A percentile compares a stretch with the other conserved stretches of the same genome.
Evolutionary conservation across 2,797 vertebrate genomes (phyloP).

Genomic region (Bucorvus abyssinicus): DNA sequence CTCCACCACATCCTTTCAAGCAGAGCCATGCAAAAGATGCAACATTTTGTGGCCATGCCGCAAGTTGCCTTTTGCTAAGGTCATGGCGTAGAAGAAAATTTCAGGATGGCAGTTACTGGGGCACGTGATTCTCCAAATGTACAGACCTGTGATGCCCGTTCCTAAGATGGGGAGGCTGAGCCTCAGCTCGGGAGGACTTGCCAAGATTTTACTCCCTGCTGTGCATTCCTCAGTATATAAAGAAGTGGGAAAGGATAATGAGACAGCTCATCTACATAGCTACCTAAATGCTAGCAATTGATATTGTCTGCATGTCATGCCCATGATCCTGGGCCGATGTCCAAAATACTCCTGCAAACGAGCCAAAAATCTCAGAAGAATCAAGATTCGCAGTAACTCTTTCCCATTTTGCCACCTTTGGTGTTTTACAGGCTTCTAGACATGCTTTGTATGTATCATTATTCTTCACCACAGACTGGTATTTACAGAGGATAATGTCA

Average conservation of each 20-base stretch:
- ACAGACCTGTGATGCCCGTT: background rate
- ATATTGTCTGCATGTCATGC: background rate
- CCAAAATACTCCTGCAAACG: background rate
- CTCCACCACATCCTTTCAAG: background rate
- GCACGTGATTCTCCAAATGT: background rate
- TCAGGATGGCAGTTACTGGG: background rate
- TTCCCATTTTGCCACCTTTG: background rate
- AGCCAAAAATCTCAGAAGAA: background rate
- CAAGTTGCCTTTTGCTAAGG: background rate
- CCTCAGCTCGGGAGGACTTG: background rate
- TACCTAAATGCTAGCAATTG: background rate
- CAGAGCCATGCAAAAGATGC: background rate
- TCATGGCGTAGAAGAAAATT: background rate
- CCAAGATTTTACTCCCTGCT: background rate
- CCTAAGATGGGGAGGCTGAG: background rate
- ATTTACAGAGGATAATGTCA: background rate
- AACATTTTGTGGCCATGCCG: background rate
- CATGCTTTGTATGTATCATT: background rate
- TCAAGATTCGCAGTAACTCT: background rate
- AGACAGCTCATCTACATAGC: background rate
- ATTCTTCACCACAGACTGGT: background rate
- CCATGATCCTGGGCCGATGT: background rate
- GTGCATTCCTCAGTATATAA: background rate
- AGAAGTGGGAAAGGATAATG: background rate
- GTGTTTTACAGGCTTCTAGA: background rate